phyloP scores from a whole-genome alignment of 1,140 invertebrate genomes.

The Drosophila erecta region DNA sequence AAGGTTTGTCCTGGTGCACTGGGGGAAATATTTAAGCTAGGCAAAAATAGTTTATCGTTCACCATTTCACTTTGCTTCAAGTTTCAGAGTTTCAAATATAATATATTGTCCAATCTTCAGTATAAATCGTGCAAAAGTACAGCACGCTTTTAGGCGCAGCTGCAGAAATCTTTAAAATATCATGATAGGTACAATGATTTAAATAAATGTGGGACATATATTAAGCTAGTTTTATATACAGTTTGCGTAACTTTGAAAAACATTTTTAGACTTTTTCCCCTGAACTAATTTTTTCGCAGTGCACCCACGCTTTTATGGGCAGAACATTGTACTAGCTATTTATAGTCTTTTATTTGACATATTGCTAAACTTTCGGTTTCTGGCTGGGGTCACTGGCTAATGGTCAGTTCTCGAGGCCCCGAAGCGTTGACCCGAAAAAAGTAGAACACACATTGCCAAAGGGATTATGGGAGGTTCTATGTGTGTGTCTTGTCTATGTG shows the following conservation, averaged over 20 bases:
- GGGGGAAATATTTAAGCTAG: background rate
- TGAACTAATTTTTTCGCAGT: background rate
- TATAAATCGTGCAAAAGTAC: too few species aligned
- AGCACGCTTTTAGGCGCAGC: too few species aligned
- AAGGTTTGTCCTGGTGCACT: slow-evolving; percentile 20
- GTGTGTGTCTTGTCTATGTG: slow-evolving; percentile 21
- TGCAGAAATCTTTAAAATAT: background rate
- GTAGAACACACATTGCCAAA: slow-evolving; percentile 49
- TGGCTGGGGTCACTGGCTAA: slow-evolving; percentile 21
- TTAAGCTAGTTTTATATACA: too few species aligned
- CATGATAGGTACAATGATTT: too few species aligned
- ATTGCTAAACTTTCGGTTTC: slow-evolving; percentile 70
- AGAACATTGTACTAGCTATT: slow-evolving; percentile 56
- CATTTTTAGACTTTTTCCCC: background rate
- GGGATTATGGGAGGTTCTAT: slow-evolving; percentile 40
- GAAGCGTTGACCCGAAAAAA: slow-evolving; percentile 72
- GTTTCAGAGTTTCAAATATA: too few species aligned
- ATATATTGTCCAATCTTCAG: too few species aligned
- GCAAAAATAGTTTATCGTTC: too few species aligned
- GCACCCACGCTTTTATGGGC: slow-evolving; percentile 13
- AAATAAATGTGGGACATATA: too few species aligned
- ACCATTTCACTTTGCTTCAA: too few species aligned
- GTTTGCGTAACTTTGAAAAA: too few species aligned
- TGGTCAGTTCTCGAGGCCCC: slow-evolving; percentile 38
- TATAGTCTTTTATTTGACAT: slow-evolving; percentile 66